Percentiles rank a stretch among this genome's conserved stretches.
Evolutionary conservation across 2,888 invertebrate species (phyloP).

Genomic region (Dynastes hyllus): DNA sequence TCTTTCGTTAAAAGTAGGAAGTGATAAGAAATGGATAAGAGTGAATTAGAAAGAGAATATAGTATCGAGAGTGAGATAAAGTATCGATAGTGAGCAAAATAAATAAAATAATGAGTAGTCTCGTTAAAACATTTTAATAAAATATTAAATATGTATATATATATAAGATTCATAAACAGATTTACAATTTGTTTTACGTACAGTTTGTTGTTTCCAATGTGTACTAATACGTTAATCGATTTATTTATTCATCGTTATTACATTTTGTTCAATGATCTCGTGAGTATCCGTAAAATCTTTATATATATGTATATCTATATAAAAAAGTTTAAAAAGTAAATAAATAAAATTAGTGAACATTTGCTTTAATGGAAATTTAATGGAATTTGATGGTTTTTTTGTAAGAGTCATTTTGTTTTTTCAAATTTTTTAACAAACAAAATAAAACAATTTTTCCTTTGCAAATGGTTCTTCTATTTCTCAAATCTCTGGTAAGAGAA

Average conservation of each 20-base stretch:
- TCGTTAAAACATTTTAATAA: constrained; percentile 47
- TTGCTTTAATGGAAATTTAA: no score
- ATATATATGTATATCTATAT: background rate
- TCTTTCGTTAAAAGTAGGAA: background rate
- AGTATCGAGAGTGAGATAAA: background rate
- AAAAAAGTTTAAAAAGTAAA: background rate
- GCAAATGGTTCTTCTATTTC: no score
- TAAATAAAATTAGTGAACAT: background rate
- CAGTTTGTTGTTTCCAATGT: background rate
- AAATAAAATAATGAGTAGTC: constrained; percentile 42
- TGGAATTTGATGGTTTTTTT: no score
- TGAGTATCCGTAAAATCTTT: background rate
- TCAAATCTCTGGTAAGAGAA: no score
- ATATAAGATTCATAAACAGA: constrained; percentile 26
- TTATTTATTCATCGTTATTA: background rate
- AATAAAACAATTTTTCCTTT: no score
- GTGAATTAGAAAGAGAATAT: constrained; percentile 16
- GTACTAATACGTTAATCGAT: background rate
- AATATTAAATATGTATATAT: constrained; percentile 20
- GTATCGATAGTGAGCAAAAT: constrained; percentile 11
- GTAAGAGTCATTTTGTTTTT: no score
- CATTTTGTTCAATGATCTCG: constrained; percentile 1
- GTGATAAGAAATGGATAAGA: constrained; percentile 10
- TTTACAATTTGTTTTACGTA: constrained; percentile 25
- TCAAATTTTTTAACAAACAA: no score